Conservation (phyloP, 1,140 invertebrate genomes). For the Bombus pyrosoma region DNA sequence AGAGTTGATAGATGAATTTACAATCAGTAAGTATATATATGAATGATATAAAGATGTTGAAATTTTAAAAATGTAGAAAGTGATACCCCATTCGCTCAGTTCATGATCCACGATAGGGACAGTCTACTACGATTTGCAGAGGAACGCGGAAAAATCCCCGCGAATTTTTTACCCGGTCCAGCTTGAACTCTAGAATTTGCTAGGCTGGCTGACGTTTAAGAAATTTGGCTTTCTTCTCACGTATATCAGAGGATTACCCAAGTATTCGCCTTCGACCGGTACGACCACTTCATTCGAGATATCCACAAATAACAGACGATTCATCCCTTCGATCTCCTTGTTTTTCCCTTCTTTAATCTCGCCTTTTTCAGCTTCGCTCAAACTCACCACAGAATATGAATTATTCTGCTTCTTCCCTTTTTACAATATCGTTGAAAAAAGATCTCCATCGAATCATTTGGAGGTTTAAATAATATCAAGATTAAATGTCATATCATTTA, state of each 20-base stretch:
- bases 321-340: conserved; percentile 25
- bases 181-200: conserved; percentile 50
- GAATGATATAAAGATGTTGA: background rate
- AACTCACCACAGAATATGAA: background rate
- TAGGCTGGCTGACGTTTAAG: conserved; percentile 71
- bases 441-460: no score
- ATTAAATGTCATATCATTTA: background rate
- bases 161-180: conserved; percentile 68
- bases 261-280: conserved; percentile 60
- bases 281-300: conserved; percentile 51
- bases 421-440: background rate
- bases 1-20: background rate
- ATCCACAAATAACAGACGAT: conserved; percentile 61
- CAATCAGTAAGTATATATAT: background rate
- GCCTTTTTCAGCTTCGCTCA: conserved; percentile 22
- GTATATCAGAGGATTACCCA: conserved; percentile 72
- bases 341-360: conserved; percentile 19
- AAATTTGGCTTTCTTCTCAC: conserved; percentile 77
- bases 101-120: background rate
- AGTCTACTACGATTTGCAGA: conserved; percentile 26
- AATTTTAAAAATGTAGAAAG: background rate
- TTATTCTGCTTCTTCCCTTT: background rate
- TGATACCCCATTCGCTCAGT: background rate
- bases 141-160: conserved; percentile 41
- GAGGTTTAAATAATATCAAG: background rate